Evolutionary conservation across 64 coral and sea anemone genomes (phyloP), one percentile per base, ranked within the genome.

Genomic region (Montipora sp.): DNA sequence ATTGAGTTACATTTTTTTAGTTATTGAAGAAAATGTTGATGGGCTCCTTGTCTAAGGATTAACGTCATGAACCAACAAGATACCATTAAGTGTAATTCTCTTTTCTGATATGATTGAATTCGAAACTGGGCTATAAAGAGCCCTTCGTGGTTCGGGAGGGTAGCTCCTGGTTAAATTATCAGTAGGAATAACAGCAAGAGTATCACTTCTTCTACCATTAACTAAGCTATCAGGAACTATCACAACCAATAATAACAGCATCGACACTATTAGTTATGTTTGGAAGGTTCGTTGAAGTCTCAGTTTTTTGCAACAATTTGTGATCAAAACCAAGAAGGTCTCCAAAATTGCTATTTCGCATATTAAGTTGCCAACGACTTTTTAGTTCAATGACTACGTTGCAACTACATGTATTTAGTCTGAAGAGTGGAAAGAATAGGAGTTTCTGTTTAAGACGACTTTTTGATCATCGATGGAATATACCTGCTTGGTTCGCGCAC

Each of bases 261-360:
- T 90, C 89, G 22, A 90, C 81, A 13, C 57, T 69, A 72, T 90
- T 90, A n/a, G 89, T 90, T 21, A 90, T 80, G 45, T 90, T 90
- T 23, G 89, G 89, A 20, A 90, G 78, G 2, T 1, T 22, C 0
- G 21, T 13, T 4, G 77, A 77, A 68, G 70, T 19, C 22, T 72
- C 61, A 20, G 89, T 90, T 70, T 36, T 0, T 3, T 21, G 11
- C 0, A 90, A 55, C 1, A 90, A 43, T 44, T 78, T 90, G 3
- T 79, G 22, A 21, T 90, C 88, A 60, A 90, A 90, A 43, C 88
- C 88, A 15, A 90, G 51, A 6, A 90, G 23, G 14, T 80, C 77
- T 5, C 77, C 55, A 80, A 90, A 90, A 8, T 68, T 48, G 23
- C 24, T 51, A 1, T 14, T 16, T 4, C 89, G 67, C 18, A 90